Evolutionary conservation across 2,888 invertebrate species (phyloP).

Genomic region (Clunio marinus): DNA sequence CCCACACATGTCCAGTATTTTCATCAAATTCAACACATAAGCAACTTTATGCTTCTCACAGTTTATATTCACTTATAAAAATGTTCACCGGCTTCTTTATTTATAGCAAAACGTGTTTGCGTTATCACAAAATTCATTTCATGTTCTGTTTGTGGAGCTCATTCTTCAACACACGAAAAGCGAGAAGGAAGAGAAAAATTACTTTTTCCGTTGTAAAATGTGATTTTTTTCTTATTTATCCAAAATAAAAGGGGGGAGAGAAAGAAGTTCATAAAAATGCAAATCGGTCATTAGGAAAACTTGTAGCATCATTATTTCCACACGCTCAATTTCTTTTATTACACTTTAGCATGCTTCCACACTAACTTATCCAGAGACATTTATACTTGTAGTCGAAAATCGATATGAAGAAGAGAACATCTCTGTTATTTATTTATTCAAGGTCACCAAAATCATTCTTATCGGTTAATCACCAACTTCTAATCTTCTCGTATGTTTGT

Average conservation of each 20-base stretch:
- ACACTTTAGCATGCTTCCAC: neutral
- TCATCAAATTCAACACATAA: too few species aligned
- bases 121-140: constrained; percentile 12
- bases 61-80: too few species aligned
- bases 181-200: too few species aligned
- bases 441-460: neutral
- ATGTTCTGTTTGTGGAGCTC: neutral
- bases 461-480: neutral
- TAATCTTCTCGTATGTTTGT: neutral
- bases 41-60: too few species aligned
- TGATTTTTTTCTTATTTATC: too few species aligned
- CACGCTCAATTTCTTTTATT: constrained; percentile 18
- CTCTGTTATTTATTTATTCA: neutral
- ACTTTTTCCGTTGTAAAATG: too few species aligned
- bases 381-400: too few species aligned
- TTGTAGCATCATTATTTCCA: neutral
- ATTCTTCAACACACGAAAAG: neutral
- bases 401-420: neutral
- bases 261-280: constrained; percentile 8
- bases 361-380: too few species aligned
- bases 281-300: constrained; percentile 24
- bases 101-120: constrained; percentile 23
- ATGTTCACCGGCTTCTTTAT: constrained; percentile 17
- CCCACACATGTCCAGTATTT: too few species aligned
- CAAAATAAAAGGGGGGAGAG: too few species aligned